Percentiles rank a stretch among this genome's conserved stretches.
Evolutionary conservation across 2,888 invertebrate genomes (phyloP).

Genomic region (Lithosia quadra): DNA sequence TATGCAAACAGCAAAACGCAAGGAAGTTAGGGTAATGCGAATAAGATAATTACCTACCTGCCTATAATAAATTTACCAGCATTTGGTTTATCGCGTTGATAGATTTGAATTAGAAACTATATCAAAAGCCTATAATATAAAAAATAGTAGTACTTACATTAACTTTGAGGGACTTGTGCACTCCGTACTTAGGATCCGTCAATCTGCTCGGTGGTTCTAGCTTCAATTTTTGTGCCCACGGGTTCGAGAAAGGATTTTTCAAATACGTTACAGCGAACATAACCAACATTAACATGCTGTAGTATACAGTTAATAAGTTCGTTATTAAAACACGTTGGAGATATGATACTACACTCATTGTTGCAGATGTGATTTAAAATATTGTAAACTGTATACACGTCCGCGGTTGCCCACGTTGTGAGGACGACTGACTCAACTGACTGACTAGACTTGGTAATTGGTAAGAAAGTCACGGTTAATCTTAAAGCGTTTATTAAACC

Average conservation of each 20-base stretch:
- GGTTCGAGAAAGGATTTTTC: slow-evolving; percentile 67
- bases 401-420: slow-evolving; percentile 16
- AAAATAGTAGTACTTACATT: slow-evolving; percentile 77
- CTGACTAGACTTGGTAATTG: neutral
- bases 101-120: neutral
- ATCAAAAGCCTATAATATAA: too few relatives aligned
- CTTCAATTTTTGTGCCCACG: slow-evolving; percentile 72
- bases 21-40: too few relatives aligned
- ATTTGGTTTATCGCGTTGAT: too few relatives aligned
- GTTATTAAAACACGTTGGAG: slow-evolving; percentile 58
- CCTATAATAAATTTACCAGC: too few relatives aligned
- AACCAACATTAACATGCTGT: slow-evolving; percentile 55
- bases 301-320: slow-evolving; percentile 64
- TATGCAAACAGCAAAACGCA: too few relatives aligned
- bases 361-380: slow-evolving; percentile 22
- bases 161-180: slow-evolving; percentile 84
- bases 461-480: neutral
- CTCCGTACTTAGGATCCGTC: slow-evolving; percentile 82
- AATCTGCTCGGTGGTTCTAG: slow-evolving; percentile 80
- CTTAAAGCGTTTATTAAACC: neutral
- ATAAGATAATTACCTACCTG: too few relatives aligned
- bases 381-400: slow-evolving; percentile 19
- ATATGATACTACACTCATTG: slow-evolving; percentile 55
- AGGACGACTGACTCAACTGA: slow-evolving; percentile 30
- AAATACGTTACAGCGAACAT: slow-evolving; percentile 63